Evolutionary conservation across 1,140 invertebrate species (phyloP).

Genomic region (Pararge aegeria): DNA sequence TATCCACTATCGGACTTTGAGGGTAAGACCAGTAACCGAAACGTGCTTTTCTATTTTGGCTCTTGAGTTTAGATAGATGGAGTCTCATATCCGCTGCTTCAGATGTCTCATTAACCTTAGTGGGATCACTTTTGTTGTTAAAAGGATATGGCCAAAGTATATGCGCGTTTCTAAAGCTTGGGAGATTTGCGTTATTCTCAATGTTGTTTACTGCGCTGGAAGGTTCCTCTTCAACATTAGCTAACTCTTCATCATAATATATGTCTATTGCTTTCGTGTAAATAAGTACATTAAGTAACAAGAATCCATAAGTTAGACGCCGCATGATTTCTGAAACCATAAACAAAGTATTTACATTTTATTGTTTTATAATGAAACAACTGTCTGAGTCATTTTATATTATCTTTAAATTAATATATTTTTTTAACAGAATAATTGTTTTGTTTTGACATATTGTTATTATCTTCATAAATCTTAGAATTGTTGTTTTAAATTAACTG

Average conservation of each 20-base stretch:
- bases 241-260: constrained; percentile 44
- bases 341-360: not conserved
- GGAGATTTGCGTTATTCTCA: constrained; percentile 26
- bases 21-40: constrained; percentile 51
- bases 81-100: constrained; percentile 13
- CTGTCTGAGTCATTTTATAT: too few relatives aligned
- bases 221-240: constrained; percentile 40
- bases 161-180: constrained; percentile 38
- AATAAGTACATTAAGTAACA: constrained; percentile 11
- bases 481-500: too few relatives aligned
- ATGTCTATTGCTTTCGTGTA: constrained; percentile 25
- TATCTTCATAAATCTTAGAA: too few relatives aligned
- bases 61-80: constrained; percentile 25
- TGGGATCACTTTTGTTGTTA: constrained; percentile 33
- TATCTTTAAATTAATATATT: too few relatives aligned
- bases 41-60: constrained; percentile 38
- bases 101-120: constrained; percentile 21
- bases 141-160: constrained; percentile 61
- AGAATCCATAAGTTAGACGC: constrained; percentile 17
- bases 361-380: too few relatives aligned
- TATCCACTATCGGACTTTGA: constrained; percentile 58
- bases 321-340: constrained; percentile 29
- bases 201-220: constrained; percentile 33
- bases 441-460: too few relatives aligned
- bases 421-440: too few relatives aligned